Base-by-base conservation (phyloP, 2,888 invertebrate genomes). In the Watsonalla binaria region DNA sequence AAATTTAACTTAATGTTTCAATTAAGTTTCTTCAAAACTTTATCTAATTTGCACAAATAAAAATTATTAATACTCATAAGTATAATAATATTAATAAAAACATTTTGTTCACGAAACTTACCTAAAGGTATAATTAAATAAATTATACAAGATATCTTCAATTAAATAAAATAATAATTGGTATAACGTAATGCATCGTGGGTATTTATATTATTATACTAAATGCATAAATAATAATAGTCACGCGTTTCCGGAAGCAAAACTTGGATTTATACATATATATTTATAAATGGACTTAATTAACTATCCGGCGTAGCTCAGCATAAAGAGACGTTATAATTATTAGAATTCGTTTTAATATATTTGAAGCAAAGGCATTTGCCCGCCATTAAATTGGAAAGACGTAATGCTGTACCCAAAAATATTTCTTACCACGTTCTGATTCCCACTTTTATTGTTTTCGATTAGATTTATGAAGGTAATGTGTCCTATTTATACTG, bases 261-360 rank as follows among this genome's bases (percentile, higher is more conserved):
- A 74, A 69, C 56, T 39, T 49, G 8, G 68, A 63, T 68, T 62
- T 58, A 56, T 68, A 65, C 63, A 62, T 65, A 71, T 62, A 72
- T 59, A 73, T 65, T 58, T 72, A 70, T 70, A 8, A 68, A 58
- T 48, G 0, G 33, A 47, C 48, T 48, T 48, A 68, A 70, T 63
- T 68, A 42, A 74, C 62, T 78, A 84, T 84, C 90, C 90, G 87
- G 86, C 89, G 74, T 89, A 87, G 87, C 82, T 82, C 86, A 72
- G 66, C 76, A 74, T 74, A 78, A 76, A 86, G 89, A 89, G 89
- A 89, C 89, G 86, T 72, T 52, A 56, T 60, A 59, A 63, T 68
- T 71, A 70, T 68, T 63, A 60, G 56, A 60, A 67, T 63, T 51
- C 56, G 63, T 69, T 72, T 67, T 54, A 46, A 60, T 62, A 56